These are phyloP conservation scores for Ceuthmochares aereus DNA, from an alignment of 2,113 vertebrate genomes.

Conservation along the genomic window DNA sequence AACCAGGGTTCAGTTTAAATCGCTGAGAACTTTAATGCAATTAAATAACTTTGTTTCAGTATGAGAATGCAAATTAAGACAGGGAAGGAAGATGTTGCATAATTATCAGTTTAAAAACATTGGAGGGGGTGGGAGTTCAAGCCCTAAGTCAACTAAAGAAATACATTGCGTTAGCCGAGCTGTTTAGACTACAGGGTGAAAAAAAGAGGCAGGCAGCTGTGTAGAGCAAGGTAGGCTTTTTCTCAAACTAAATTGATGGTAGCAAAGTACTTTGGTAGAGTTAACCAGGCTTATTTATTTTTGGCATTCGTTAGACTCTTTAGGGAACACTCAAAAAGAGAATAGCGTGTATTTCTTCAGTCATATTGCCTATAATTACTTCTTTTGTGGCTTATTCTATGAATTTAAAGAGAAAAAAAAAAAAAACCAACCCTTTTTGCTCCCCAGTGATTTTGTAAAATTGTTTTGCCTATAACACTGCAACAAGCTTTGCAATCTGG, in stretches of 20 bases:
- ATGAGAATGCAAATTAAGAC: not conserved
- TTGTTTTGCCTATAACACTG: not conserved
- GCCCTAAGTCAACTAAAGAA: not conserved
- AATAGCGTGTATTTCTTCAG: not conserved
- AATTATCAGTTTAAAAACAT: not conserved
- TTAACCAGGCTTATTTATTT: not conserved
- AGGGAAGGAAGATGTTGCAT: not conserved
- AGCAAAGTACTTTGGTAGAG: not conserved
- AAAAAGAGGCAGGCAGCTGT: not conserved
- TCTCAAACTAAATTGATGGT: not conserved
- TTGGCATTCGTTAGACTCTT: not conserved
- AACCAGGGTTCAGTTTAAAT: not conserved
- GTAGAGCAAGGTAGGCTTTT: not conserved
- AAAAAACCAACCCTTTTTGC: not conserved
- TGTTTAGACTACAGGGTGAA: not conserved
- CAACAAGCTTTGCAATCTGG: not conserved
- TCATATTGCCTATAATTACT: not conserved
- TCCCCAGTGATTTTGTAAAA: not conserved
- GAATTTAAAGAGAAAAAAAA: not conserved
- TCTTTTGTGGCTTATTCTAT: not conserved
- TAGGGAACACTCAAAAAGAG: not conserved
- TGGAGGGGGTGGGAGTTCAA: not conserved
- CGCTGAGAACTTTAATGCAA: not conserved
- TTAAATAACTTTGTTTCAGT: not conserved
- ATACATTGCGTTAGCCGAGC: not conserved